These are phyloP conservation scores for Automeris io DNA, from an alignment of 2,888 invertebrate genomes.

Conservation along the genomic window DNA sequence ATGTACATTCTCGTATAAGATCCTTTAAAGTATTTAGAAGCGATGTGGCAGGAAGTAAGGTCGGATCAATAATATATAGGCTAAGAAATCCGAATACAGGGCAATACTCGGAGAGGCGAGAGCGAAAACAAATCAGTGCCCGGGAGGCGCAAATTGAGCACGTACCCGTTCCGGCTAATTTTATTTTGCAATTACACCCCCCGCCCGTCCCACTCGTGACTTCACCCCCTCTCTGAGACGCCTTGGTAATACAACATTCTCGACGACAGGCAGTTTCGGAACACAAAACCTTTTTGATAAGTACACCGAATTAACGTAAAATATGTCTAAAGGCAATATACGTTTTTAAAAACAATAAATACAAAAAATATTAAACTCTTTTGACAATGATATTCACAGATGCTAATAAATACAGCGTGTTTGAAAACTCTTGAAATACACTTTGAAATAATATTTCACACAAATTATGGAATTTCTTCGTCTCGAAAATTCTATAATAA, in stretches of 20 bases:
- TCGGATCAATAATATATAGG: slow-evolving; percentile 73
- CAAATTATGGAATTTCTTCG: no score
- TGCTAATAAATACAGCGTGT: neutral
- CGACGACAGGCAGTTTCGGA: slow-evolving; percentile 57
- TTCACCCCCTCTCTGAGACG: slow-evolving; percentile 28
- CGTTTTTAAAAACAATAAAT: neutral
- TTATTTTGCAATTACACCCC: slow-evolving; percentile 77
- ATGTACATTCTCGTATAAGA: no score
- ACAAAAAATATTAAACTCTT: neutral
- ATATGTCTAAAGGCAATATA: slow-evolving; percentile 15
- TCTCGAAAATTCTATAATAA: no score
- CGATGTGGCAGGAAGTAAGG: slow-evolving; percentile 54
- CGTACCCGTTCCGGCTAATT: slow-evolving; percentile 77
- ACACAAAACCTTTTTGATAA: slow-evolving; percentile 30
- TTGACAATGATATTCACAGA: no score
- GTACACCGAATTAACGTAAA: slow-evolving; percentile 9
- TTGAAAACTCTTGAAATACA: neutral
- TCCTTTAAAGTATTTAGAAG: no score
- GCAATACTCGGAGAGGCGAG: slow-evolving; percentile 38
- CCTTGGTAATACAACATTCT: slow-evolving; percentile 70
- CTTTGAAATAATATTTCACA: no score
- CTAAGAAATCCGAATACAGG: slow-evolving; percentile 55
- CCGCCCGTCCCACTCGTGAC: slow-evolving; percentile 24
- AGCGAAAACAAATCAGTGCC: slow-evolving; percentile 74
- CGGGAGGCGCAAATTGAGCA: slow-evolving; percentile 76